Conservation (phyloP, 2,888 invertebrate species). For the Hipparchia semele region DNA sequence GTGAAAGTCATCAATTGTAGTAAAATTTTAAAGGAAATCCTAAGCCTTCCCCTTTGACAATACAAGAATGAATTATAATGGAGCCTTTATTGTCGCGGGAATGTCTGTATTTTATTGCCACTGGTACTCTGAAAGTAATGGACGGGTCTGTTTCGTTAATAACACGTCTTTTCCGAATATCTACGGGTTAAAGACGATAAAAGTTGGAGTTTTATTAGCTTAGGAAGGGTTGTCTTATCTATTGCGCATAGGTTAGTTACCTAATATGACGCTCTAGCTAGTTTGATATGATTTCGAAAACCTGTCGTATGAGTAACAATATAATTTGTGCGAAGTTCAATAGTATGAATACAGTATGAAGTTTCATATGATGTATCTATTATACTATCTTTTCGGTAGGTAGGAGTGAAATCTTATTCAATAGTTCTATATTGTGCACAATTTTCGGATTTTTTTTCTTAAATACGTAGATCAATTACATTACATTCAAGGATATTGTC, state of each 20-base stretch:
- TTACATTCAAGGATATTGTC: too few relatives aligned
- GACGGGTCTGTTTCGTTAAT: conserved; percentile 9
- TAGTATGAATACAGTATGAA: background rate
- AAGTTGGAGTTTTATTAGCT: conserved; percentile 3
- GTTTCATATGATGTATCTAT: background rate
- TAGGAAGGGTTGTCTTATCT: background rate
- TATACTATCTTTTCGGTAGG: background rate
- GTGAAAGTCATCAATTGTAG: background rate
- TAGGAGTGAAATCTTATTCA: background rate
- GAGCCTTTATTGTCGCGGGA: conserved; percentile 20
- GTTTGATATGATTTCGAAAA: background rate
- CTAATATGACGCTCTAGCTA: background rate
- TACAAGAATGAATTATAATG: conserved; percentile 18
- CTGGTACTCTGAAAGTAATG: conserved; percentile 16
- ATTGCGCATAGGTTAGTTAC: background rate
- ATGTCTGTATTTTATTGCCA: conserved; percentile 28
- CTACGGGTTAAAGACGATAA: background rate
- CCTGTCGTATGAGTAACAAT: background rate
- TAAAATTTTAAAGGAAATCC: conserved; percentile 3
- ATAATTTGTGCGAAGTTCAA: background rate
- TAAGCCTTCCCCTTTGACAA: conserved; percentile 14
- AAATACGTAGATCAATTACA: background rate
- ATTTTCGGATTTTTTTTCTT: background rate
- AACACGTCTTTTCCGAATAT: conserved; percentile 8
- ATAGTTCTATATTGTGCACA: background rate